Base-by-base conservation (phyloP, 2,797 vertebrate species). In the Fistularia tabacaria region DNA sequence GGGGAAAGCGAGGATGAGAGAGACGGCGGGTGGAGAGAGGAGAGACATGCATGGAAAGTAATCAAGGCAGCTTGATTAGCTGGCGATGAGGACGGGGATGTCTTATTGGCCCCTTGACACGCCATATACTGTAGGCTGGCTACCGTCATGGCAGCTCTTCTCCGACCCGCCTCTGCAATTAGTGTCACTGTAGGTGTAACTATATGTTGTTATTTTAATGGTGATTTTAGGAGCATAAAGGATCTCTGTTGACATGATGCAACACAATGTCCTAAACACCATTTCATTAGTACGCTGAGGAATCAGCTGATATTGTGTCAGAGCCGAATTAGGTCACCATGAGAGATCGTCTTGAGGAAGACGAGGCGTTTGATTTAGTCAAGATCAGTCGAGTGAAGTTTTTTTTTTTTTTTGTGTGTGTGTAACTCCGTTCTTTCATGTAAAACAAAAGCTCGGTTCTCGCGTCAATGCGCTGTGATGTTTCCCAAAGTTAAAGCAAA, bases 31-130 rank as follows among this genome's bases (percentile, higher is more conserved):
- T 3, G 71, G 89, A 80, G 89, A 66, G 81, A 66, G 61, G 89
- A 83, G 86, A 91, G 89, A 94, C 92, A 94, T 91, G 93, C 94
- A 92, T 94, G 92, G 94, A 93, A 97, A 97, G 95, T 95, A 97
- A 97, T 96, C 94, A 94, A 91, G 93, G 90, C 91, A 86, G 93
- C 92, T 95, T 98, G 94, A 97, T 97, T 95, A 96, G 93, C 86
- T 83, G 83, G 84, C 90, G 88, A 87, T 91, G 91, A 93, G 92
- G 93, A 95, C 92, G 86, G 89, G 92, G 93, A 89, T 90, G 91
- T 91, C 89, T 92, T 93, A 91, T 87, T 91, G 92, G 88, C 89
- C 89, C 92, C 93, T 88, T 90, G 92, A 90, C 92, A 91, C 83
- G 38, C 71, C 76, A 59, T 77, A 81, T 71, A 25, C 25, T 25